These are phyloP conservation scores for Chaetura pelagica DNA, from an alignment of 2,113 vertebrate genomes.

Conservation along the genomic window DNA sequence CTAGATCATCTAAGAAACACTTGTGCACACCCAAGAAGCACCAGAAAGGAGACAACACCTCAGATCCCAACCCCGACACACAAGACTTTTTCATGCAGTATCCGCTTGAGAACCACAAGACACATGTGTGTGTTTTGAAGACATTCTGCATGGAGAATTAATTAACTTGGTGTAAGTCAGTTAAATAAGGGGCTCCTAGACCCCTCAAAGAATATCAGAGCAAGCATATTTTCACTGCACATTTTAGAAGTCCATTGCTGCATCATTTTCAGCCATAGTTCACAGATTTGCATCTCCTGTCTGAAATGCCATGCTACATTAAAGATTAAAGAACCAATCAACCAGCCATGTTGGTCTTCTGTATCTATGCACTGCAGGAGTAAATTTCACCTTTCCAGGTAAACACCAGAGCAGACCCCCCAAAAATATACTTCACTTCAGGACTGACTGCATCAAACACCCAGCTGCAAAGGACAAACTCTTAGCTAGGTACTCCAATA, in stretches of 20 bases:
- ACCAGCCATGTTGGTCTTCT: neutral
- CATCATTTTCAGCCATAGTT: neutral
- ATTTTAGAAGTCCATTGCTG: neutral
- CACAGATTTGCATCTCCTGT: neutral
- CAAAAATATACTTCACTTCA: neutral
- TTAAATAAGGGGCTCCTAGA: neutral
- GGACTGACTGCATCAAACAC: rapidly evolving
- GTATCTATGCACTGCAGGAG: neutral
- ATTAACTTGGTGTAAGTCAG: neutral
- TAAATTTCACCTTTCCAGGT: neutral
- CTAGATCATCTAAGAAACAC: neutral
- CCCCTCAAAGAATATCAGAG: neutral
- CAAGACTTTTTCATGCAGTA: neutral
- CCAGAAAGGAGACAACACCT: neutral
- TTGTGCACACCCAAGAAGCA: neutral
- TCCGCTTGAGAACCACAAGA: neutral
- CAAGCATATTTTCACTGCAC: neutral
- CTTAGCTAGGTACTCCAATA: neutral
- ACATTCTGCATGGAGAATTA: neutral
- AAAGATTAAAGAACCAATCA: neutral
- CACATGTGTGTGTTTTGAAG: neutral
- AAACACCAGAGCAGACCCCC: neutral
- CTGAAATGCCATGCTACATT: neutral
- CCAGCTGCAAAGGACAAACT: neutral
- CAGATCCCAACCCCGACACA: neutral